These are phyloP conservation scores for Leptatherina wallacei DNA, from an alignment of 2,797 vertebrate species.

Conservation along the genomic window DNA sequence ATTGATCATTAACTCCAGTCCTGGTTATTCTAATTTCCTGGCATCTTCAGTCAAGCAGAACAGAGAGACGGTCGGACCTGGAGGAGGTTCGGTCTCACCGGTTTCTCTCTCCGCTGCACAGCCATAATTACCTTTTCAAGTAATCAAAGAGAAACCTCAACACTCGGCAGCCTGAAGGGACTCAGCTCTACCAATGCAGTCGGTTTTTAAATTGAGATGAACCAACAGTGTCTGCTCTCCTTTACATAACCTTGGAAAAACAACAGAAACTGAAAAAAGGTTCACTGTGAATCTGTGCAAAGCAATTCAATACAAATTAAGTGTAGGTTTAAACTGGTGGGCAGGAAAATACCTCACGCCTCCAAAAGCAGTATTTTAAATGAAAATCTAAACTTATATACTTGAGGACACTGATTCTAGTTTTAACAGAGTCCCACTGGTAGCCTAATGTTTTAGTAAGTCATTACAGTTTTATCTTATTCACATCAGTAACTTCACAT, in stretches of 20 bases:
- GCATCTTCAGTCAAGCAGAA: constrained; percentile 35
- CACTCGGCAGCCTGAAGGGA: not conserved
- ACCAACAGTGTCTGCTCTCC: not conserved
- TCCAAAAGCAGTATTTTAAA: too few species aligned
- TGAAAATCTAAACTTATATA: too few species aligned
- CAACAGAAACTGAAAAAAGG: not conserved
- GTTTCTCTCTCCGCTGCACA: constrained; percentile 46
- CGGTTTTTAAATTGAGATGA: not conserved
- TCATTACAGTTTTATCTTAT: too few species aligned
- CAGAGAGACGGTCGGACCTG: constrained; percentile 20
- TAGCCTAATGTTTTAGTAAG: too few species aligned
- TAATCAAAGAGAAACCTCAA: constrained; percentile 42
- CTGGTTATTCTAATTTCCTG: constrained; percentile 40
- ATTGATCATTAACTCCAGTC: constrained; percentile 48
- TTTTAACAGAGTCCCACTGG: too few species aligned
- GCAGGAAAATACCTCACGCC: too few species aligned
- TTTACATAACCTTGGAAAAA: not conserved
- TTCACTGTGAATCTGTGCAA: too few species aligned
- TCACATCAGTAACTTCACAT: too few species aligned
- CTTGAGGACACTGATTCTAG: too few species aligned
- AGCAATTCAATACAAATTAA: too few species aligned
- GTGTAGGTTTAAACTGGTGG: too few species aligned
- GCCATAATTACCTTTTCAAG: constrained; percentile 43
- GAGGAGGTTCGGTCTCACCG: constrained; percentile 37
- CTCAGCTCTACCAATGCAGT: not conserved